Base-by-base conservation (phyloP, 2,888 invertebrate genomes). In the Corbicula japonica region DNA sequence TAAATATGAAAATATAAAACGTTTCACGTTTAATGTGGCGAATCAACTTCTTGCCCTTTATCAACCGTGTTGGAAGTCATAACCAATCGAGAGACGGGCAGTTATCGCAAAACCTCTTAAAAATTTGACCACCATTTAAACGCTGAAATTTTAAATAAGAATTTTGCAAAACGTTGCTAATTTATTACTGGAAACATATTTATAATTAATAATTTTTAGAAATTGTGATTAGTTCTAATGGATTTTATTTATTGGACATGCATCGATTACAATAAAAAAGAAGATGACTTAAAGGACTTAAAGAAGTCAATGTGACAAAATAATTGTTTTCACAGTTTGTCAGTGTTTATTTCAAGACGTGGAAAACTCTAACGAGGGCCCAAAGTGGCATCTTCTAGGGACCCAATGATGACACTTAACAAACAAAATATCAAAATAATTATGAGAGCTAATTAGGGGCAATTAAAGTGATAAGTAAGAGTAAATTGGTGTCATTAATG, bases 371-470 rank as follows among this genome's bases (percentile, higher is more conserved):
- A 32, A n/a, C n/a, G n/a, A n/a, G n/a, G n/a, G n/a, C n/a, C n/a
- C n/a, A n/a, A n/a, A n/a, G n/a, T n/a, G n/a, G n/a, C n/a, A n/a
- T n/a, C n/a, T n/a, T n/a, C n/a, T n/a, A n/a, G n/a, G n/a, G n/a
- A n/a, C n/a, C n/a, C n/a, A n/a, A n/a, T 23, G 56, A 50, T 73
- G 76, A 83, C 79, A 79, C 68, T 79, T 71, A 80, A 76, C 73
- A 83, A 83, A 80, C 76, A 60, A 56, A 30, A 28, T 32, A 74
- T 75, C 70, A 66, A 74, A 58, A 34, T 35, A 54, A 12, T 54
- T 56, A 65, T 68, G 41, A 63, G 15, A 44, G 30, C 44, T 48
- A 54, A 62, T 52, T 35, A 71, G 26, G 74, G 65, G 68, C 58
- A 80, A 76, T 80, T 62, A 66, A 76, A 50, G 73, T 76, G 76